phyloP scores from a whole-genome alignment of 2,113 vertebrate genomes.

The Bos javanicus region DNA sequence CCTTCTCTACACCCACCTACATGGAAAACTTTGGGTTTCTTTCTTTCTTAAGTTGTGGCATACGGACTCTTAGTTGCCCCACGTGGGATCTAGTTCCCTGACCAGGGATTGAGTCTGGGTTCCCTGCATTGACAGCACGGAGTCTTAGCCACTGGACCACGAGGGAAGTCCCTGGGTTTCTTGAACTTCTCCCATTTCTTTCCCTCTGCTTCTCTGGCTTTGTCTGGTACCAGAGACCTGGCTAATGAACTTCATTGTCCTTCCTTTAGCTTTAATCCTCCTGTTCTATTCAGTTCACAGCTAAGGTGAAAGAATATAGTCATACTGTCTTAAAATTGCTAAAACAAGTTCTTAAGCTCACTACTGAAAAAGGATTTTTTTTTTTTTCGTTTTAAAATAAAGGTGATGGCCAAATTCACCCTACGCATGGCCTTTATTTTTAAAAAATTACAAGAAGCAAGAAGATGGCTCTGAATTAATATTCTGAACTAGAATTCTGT shows the following conservation, averaged over 20 bases:
- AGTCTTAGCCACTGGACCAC: neutral
- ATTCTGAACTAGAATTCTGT: neutral
- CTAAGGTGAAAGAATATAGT: neutral
- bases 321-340: neutral
- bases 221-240: neutral
- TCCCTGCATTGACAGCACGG: rapidly evolving
- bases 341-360: neutral
- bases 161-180: neutral
- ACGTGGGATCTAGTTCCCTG: neutral
- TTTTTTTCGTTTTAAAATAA: neutral
- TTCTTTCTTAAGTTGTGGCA: neutral
- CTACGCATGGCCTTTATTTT: neutral
- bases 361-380: neutral
- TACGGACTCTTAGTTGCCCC: neutral
- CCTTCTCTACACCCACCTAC: neutral
- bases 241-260: neutral
- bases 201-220: neutral
- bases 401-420: neutral
- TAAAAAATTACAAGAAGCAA: neutral
- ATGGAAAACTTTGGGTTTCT: neutral
- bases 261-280: neutral
- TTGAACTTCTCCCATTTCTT: neutral
- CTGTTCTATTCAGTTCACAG: neutral
- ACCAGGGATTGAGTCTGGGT: neutral
- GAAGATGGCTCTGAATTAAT: neutral